Conservation (phyloP, 2,888 invertebrate species). For the Torymus auratus region DNA sequence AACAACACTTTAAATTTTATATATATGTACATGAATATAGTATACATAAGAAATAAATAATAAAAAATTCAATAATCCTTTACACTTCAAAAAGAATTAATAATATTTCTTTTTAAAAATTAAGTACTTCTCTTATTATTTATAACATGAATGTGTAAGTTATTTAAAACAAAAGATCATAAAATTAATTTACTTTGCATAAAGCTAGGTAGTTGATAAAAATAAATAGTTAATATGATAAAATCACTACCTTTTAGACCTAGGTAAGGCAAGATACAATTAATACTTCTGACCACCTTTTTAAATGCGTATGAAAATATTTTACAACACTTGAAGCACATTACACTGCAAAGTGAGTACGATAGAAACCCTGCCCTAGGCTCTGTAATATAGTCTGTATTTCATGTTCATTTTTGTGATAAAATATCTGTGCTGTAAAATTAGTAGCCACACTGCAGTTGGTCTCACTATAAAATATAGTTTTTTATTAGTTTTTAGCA, state of each 20-base stretch:
- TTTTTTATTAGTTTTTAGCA: not conserved
- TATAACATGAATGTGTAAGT: too few species aligned
- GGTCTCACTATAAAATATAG: conserved; percentile 74
- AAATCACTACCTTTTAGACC: not conserved
- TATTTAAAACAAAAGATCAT: too few species aligned
- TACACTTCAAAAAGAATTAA: too few species aligned
- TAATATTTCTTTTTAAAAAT: too few species aligned
- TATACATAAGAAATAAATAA: too few species aligned
- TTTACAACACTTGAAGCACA: not conserved
- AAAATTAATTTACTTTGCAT: too few species aligned
- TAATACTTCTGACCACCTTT: not conserved
- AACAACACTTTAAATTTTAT: too few species aligned
- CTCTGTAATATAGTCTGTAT: conserved; percentile 78
- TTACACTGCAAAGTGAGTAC: conserved; percentile 79
- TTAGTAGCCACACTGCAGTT: conserved; percentile 77
- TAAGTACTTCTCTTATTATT: too few species aligned
- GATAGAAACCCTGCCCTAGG: conserved; percentile 79
- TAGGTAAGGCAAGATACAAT: not conserved
- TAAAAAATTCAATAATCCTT: too few species aligned
- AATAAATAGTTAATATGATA: too few species aligned
- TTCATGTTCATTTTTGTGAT: conserved; percentile 74
- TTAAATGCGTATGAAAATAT: conserved; percentile 18
- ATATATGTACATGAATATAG: too few species aligned
- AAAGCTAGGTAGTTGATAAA: too few species aligned
- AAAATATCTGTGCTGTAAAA: conserved; percentile 78